These are phyloP conservation scores for Tromatobia lineatoria DNA, from an alignment of 2,888 invertebrate species.

Conservation along the genomic window DNA sequence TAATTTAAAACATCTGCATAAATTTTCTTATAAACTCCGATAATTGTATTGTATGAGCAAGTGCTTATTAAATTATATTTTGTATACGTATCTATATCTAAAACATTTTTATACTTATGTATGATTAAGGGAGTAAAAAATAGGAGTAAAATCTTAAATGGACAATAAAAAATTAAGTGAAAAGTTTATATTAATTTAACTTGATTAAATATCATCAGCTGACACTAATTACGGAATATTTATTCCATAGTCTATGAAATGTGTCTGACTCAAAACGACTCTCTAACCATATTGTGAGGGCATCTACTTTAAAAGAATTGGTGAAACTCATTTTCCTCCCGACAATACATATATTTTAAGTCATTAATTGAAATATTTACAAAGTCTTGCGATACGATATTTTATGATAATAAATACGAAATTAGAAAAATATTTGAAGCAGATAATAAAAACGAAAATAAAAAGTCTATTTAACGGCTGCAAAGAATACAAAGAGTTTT, in stretches of 20 bases:
- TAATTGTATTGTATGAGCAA: too few species aligned
- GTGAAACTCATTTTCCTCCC: background rate
- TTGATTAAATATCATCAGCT: background rate
- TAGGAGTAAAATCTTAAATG: too few species aligned
- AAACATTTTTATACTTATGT: too few species aligned
- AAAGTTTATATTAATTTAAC: background rate
- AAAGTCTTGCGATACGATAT: background rate
- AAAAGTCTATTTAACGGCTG: too few species aligned
- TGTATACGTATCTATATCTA: too few species aligned
- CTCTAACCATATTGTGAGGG: background rate
- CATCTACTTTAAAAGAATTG: conserved; percentile 27
- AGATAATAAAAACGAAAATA: background rate
- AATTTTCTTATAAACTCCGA: background rate
- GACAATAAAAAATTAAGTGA: background rate
- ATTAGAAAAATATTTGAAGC: too few species aligned
- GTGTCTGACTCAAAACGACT: conserved; percentile 8
- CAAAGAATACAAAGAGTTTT: too few species aligned
- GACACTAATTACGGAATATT: background rate
- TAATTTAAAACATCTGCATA: background rate
- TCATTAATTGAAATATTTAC: background rate
- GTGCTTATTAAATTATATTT: too few species aligned
- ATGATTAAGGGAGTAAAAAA: too few species aligned
- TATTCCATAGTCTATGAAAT: background rate
- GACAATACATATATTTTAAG: background rate
- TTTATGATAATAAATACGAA: background rate